Conservation (phyloP, 2,888 invertebrate genomes). For the Philaethria dido region DNA sequence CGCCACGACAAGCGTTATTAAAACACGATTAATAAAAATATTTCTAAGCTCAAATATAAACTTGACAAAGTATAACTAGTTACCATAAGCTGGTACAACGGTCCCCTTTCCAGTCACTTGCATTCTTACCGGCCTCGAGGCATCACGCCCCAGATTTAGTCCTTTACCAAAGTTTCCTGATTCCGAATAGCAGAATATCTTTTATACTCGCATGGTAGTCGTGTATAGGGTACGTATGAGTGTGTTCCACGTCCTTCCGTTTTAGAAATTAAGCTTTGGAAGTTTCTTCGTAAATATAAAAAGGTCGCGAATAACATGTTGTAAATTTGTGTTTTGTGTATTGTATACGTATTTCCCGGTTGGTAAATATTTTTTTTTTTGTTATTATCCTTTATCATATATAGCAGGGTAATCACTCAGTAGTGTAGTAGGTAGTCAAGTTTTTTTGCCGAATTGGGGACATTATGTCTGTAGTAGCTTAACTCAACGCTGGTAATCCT, state of each 20-base stretch:
- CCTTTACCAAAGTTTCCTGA: conserved; percentile 15
- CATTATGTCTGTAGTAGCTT: too few relatives aligned
- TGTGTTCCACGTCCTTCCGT: conserved; percentile 16
- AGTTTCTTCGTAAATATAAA: background rate
- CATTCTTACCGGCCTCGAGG: conserved; percentile 15
- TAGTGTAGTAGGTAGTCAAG: too few relatives aligned
- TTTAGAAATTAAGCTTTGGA: conserved; percentile 2
- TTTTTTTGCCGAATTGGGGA: too few relatives aligned
- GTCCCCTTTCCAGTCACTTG: conserved; percentile 22
- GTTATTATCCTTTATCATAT: too few relatives aligned
- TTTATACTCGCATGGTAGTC: conserved; percentile 5
- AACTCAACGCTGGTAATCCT: too few relatives aligned
- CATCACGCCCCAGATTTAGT: conserved; percentile 19
- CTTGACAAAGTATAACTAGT: background rate
- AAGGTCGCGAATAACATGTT: background rate
- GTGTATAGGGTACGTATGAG: background rate
- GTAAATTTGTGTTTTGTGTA: background rate
- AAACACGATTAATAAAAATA: too few relatives aligned
- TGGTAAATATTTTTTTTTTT: too few relatives aligned
- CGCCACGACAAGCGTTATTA: too few relatives aligned
- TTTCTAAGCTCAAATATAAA: conserved; percentile 6
- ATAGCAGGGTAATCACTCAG: too few relatives aligned
- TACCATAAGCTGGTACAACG: conserved; percentile 7
- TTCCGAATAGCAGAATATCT: conserved; percentile 15
- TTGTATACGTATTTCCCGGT: too few relatives aligned